Evolutionary conservation across 2,113 vertebrate species (phyloP).

Genomic region (Pelodiscus sinensis): DNA sequence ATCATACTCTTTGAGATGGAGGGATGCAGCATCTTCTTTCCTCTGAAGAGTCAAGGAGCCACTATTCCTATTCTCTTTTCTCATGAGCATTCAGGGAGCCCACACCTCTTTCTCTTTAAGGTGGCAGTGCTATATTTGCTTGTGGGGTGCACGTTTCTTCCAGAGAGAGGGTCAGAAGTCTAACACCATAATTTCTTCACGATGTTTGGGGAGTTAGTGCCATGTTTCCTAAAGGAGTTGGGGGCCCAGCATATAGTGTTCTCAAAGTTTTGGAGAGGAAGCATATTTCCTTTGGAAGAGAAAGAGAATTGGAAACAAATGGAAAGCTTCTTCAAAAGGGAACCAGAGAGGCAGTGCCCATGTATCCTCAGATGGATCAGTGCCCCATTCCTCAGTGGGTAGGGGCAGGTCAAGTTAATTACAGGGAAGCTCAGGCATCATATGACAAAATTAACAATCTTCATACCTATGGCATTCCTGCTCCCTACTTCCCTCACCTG

Average conservation of each 20-base stretch:
- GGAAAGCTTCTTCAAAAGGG: background rate
- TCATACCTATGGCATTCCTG: background rate
- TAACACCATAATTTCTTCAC: background rate
- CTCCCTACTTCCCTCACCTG: background rate
- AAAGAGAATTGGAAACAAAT: background rate
- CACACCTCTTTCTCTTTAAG: background rate
- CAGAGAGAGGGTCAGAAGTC: background rate
- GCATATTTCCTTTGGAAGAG: constrained; percentile 7
- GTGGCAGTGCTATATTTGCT: background rate
- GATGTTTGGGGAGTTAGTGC: background rate
- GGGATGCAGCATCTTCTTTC: background rate
- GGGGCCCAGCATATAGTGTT: background rate
- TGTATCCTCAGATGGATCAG: background rate
- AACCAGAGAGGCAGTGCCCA: background rate
- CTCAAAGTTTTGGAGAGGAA: background rate
- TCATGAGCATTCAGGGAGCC: background rate
- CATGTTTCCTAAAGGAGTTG: background rate
- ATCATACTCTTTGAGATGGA: background rate
- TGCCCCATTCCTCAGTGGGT: background rate
- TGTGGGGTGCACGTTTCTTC: background rate
- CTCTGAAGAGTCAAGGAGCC: background rate
- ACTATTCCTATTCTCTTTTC: background rate
- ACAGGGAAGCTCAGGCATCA: background rate
- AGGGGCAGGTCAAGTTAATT: background rate
- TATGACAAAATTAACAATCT: background rate